Percentiles rank a stretch among this genome's conserved stretches.
phyloP scores from a whole-genome alignment of 2,888 invertebrate species.

The Sarcophaga rosellei region DNA sequence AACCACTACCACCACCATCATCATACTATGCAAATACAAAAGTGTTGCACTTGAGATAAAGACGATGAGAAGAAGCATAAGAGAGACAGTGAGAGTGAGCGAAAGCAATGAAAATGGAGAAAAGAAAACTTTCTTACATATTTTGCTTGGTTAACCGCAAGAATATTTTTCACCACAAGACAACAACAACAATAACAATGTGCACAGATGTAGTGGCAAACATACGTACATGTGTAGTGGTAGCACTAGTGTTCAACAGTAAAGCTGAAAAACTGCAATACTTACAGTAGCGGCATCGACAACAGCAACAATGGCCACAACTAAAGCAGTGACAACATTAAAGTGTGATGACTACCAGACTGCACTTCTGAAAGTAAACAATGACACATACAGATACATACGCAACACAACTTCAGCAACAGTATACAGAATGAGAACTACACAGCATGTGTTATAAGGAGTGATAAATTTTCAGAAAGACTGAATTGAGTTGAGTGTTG shows the following conservation, averaged over 20 bases:
- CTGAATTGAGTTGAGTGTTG: no score
- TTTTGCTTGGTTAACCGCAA: conserved; percentile 38
- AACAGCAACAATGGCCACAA: neutral
- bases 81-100: neutral
- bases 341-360: conserved; percentile 24
- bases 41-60: neutral
- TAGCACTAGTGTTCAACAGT: neutral
- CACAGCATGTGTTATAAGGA: conserved; percentile 14
- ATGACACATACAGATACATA: neutral
- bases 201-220: neutral
- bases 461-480: neutral
- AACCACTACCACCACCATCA: neutral
- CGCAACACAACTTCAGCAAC: neutral
- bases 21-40: neutral
- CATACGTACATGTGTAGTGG: neutral
- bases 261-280: neutral
- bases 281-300: neutral
- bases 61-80: neutral
- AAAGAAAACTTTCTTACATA: conserved; percentile 14
- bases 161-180: conserved; percentile 36
- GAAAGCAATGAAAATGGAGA: neutral
- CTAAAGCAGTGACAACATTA: conserved; percentile 3
- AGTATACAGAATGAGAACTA: neutral
- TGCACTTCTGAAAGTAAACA: neutral
- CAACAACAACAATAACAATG: conserved; percentile 21